Percentiles rank a stretch among this genome's conserved stretches.
Evolutionary conservation across 1,140 invertebrate species (phyloP).

Genomic region (Asobara japonica): DNA sequence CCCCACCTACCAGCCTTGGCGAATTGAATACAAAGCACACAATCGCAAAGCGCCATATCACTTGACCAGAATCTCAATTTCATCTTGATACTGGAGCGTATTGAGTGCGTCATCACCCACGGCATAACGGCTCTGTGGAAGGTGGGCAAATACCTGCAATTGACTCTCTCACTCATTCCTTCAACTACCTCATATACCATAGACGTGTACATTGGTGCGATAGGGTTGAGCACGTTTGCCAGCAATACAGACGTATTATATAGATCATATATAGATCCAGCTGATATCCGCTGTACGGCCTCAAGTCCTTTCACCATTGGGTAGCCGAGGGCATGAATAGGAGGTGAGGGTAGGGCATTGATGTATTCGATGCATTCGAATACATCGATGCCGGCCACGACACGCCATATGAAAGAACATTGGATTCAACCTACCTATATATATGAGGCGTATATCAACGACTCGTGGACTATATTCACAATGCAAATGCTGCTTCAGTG

Average conservation of each 20-base stretch:
- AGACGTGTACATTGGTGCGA: conserved; percentile 9
- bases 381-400: conserved; percentile 8
- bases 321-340: conserved; percentile 22
- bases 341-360: not conserved
- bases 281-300: conserved; percentile 22
- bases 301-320: conserved; percentile 25
- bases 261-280: conserved; percentile 28
- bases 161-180: not conserved
- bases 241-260: conserved; percentile 2
- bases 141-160: not conserved
- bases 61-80: conserved; percentile 27
- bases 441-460: not conserved
- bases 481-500: not conserved
- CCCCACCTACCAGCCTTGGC: not conserved
- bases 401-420: conserved; percentile 29
- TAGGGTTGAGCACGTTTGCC: conserved; percentile 16
- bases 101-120: not conserved
- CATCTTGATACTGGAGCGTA: not conserved
- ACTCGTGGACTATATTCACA: not conserved
- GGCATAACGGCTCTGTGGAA: not conserved
- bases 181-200: not conserved
- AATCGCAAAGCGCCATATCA: not conserved
- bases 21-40: not conserved
- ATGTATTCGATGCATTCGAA: not conserved
- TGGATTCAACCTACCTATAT: not conserved